Percentiles rank a stretch among this genome's conserved stretches.
These are phyloP conservation scores for Cephalotes varians DNA, from an alignment of 2,888 invertebrate genomes.

Conservation along the genomic window DNA sequence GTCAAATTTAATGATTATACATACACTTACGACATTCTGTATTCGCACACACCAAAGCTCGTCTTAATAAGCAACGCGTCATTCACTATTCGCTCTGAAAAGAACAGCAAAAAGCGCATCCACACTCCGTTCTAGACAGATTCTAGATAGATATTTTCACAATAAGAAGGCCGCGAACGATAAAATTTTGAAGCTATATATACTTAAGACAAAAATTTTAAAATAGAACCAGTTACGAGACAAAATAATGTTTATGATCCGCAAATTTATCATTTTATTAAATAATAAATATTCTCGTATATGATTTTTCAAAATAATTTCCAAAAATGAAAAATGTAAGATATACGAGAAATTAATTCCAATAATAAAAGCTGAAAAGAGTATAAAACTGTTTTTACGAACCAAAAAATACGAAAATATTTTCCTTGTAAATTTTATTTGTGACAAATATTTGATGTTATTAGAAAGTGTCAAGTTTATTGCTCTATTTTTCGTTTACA, in stretches of 20 bases:
- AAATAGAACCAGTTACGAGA: neutral
- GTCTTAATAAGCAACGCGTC: neutral
- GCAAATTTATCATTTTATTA: neutral
- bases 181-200: slow-evolving; percentile 10
- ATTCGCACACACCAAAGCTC: neutral
- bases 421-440: neutral
- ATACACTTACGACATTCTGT: neutral
- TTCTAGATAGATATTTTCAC: slow-evolving; percentile 27
- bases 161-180: neutral
- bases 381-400: neutral
- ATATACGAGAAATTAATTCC: neutral
- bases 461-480: slow-evolving; percentile 2
- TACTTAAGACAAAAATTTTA: neutral
- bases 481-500: neutral
- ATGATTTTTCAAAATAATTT: neutral
- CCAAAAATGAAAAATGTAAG: neutral
- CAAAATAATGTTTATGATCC: slow-evolving; percentile 9
- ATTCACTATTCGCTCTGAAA: neutral
- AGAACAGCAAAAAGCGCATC: slow-evolving; percentile 12
- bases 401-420: neutral
- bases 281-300: neutral
- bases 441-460: slow-evolving; percentile 9
- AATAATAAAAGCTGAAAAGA: neutral
- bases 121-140: neutral
- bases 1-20: neutral